Evolutionary conservation across 2,888 invertebrate species (phyloP).

Genomic region (Ornithoptera priamus): DNA sequence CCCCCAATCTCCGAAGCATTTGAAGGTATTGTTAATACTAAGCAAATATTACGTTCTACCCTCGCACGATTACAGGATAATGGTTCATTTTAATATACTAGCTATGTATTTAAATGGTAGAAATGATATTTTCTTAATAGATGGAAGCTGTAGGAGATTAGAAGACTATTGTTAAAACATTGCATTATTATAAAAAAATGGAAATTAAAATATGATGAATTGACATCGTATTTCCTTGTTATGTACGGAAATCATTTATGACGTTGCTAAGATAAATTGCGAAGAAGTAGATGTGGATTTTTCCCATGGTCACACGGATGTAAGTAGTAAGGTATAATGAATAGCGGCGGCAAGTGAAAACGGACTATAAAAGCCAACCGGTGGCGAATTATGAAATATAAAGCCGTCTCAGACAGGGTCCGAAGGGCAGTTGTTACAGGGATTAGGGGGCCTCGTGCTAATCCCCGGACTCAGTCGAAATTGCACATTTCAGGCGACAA

Average conservation of each 20-base stretch:
- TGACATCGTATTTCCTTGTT: no score
- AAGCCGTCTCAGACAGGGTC: slow-evolving; percentile 35
- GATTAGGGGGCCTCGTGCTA: slow-evolving; percentile 37
- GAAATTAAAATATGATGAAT: no score
- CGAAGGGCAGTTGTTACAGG: slow-evolving; percentile 31
- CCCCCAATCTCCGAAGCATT: slow-evolving; percentile 21
- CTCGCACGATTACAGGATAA: slow-evolving; percentile 14
- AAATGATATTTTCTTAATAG: no score
- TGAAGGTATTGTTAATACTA: slow-evolving; percentile 22
- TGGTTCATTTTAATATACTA: slow-evolving; percentile 15
- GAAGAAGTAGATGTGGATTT: no score
- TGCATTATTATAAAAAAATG: no score
- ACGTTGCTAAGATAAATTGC: no score
- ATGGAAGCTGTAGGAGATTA: no score
- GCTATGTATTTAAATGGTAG: not conserved
- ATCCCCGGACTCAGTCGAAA: slow-evolving; percentile 38
- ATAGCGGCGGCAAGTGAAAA: slow-evolving; percentile 24
- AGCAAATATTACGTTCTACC: slow-evolving; percentile 24
- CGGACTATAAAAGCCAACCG: slow-evolving; percentile 25
- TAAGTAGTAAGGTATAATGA: not conserved
- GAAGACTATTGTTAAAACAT: no score
- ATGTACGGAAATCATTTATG: no score
- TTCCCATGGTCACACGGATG: not conserved
- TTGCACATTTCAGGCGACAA: slow-evolving; percentile 38
- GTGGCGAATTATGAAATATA: slow-evolving; percentile 39